Conservation (phyloP, 2,113 vertebrate species). For the Copsychus sechellarum region DNA sequence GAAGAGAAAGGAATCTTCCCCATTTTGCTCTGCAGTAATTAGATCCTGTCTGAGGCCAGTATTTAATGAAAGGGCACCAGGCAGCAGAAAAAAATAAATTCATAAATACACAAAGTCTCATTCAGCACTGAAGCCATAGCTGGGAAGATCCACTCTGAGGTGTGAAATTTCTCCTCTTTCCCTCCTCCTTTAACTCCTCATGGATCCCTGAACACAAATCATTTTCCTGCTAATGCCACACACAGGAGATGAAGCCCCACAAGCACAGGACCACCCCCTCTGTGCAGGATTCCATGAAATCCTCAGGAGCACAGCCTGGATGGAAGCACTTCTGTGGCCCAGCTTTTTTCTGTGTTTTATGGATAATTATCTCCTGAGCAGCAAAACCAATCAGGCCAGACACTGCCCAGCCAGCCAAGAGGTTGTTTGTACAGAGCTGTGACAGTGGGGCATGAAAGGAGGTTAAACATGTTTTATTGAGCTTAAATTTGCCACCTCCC, state of each 20-base stretch:
- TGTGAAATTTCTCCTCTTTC: not conserved
- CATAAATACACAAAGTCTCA: not conserved
- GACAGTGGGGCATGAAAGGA: not conserved
- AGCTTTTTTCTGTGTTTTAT: not conserved
- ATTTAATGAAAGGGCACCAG: not conserved
- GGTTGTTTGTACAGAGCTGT: not conserved
- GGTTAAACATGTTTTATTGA: not conserved
- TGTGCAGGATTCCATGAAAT: fast-evolving
- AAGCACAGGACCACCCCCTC: not conserved
- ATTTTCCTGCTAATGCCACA: not conserved
- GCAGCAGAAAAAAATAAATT: not conserved
- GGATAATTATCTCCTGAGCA: not conserved
- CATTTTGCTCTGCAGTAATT: not conserved
- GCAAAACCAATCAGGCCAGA: not conserved
- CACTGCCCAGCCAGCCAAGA: not conserved
- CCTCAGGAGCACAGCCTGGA: fast-evolving
- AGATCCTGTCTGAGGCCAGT: not conserved
- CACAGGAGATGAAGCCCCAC: not conserved
- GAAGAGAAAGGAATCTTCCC: not conserved
- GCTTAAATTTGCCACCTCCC: not conserved
- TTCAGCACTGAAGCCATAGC: fast-evolving
- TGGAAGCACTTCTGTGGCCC: not conserved
- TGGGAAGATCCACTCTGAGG: not conserved
- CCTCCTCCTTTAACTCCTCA: not conserved
- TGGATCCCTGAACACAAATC: fast-evolving